Conservation (phyloP, 2,888 invertebrate species). For the Arrhopalites spinosus region DNA sequence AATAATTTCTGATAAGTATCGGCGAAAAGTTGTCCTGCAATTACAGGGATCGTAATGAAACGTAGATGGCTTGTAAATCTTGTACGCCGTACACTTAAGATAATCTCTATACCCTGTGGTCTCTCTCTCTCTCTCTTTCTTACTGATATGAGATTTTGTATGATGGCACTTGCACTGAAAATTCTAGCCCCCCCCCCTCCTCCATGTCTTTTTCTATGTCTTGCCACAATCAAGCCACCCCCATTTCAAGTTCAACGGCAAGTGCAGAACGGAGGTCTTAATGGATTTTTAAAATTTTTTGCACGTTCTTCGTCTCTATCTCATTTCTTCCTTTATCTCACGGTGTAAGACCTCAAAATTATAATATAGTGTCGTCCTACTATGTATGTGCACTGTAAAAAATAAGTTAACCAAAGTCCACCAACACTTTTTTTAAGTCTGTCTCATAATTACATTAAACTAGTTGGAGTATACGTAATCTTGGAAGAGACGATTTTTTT, state of each 20-base stretch:
- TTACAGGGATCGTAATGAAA: slow-evolving; percentile 25
- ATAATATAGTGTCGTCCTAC: neutral
- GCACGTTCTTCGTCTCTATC: slow-evolving; percentile 5
- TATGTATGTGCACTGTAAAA: neutral
- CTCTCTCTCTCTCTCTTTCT: slow-evolving; percentile 1
- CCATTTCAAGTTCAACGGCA: neutral
- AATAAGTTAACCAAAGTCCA: too few relatives aligned
- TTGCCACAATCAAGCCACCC: neutral
- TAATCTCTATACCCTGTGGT: slow-evolving; percentile 19
- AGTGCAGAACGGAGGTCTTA: neutral
- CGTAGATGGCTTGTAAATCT: slow-evolving; percentile 27
- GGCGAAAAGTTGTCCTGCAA: slow-evolving; percentile 27
- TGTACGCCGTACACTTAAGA: slow-evolving; percentile 21
- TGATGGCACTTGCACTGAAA: neutral
- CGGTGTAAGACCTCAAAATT: neutral
- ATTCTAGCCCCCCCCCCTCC: neutral
- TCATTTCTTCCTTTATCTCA: neutral
- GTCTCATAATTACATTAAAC: too few relatives aligned
- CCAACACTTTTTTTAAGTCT: too few relatives aligned
- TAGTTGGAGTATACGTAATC: too few relatives aligned
- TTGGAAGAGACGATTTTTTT: too few relatives aligned
- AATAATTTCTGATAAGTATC: slow-evolving; percentile 24
- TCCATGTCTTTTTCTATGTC: neutral
- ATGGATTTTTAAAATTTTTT: slow-evolving; percentile 23
- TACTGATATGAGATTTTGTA: neutral